phyloP scores from a whole-genome alignment of 2,888 invertebrate genomes.

The Desoria tigrina region DNA sequence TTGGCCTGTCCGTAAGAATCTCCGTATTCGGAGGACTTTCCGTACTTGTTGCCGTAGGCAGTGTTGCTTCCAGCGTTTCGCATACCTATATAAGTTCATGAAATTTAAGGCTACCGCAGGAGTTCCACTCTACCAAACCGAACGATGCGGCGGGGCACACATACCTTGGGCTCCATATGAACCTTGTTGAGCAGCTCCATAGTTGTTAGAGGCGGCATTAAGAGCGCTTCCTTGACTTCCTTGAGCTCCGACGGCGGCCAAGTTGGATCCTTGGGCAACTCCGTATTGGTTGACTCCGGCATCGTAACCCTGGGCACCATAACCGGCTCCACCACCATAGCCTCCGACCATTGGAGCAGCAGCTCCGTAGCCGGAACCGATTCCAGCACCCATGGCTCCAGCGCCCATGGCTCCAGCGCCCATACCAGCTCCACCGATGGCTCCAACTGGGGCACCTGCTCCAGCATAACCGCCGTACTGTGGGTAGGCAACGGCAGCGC shows the following conservation, averaged over 20 bases:
- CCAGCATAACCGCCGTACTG: conserved; percentile 27
- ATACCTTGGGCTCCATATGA: conserved; percentile 29
- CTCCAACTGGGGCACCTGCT: conserved; percentile 7
- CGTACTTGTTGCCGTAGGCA: conserved; percentile 35
- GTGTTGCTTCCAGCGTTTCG: conserved; percentile 32
- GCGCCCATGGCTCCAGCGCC: background rate
- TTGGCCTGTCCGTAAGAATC: conserved; percentile 36
- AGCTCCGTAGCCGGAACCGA: conserved; percentile 1
- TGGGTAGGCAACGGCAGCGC: conserved; percentile 34
- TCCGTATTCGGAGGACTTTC: conserved; percentile 32
- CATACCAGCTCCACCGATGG: background rate
- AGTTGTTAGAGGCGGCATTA: background rate
- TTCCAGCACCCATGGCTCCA: background rate
- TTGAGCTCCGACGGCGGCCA: conserved; percentile 26
- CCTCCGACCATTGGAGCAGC: background rate
- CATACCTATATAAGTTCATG: no score
- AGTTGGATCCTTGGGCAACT: conserved; percentile 25
- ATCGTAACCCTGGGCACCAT: conserved; percentile 9
- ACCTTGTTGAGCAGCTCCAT: conserved; percentile 22
- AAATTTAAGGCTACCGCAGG: no score
- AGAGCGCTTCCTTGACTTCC: conserved; percentile 29
- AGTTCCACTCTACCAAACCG: no score
- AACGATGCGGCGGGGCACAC: no score
- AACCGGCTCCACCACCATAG: conserved; percentile 9
- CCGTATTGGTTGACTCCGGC: conserved; percentile 8